phyloP scores from a whole-genome alignment of 2,113 vertebrate genomes.

The Athene cunicularia region DNA sequence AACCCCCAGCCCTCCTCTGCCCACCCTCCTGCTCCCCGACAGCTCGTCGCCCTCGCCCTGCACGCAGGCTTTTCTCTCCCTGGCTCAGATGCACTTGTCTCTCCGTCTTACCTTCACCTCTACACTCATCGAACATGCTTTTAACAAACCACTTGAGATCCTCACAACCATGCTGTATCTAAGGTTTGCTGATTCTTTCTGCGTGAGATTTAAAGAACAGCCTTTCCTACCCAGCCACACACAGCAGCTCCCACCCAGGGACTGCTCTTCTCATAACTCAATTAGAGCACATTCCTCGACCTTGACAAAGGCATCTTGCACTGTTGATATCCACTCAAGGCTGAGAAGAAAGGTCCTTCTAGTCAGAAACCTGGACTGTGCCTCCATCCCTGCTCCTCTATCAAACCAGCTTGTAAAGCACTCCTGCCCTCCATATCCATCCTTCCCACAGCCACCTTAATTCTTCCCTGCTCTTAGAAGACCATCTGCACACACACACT shows the following conservation, averaged over 20 bases:
- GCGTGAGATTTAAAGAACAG: neutral
- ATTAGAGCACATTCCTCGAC: neutral
- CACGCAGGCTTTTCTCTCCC: neutral
- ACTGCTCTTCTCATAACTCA: neutral
- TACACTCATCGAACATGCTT: neutral
- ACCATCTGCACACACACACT: neutral
- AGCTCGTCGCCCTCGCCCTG: rapidly evolving
- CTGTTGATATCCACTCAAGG: neutral
- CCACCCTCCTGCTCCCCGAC: neutral
- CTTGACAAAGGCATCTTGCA: neutral
- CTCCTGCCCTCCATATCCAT: neutral
- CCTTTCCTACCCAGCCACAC: neutral
- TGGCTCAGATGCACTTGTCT: neutral
- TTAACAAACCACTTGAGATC: slow-evolving; percentile 46
- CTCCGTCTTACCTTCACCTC: neutral
- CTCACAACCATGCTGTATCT: neutral
- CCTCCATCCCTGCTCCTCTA: neutral
- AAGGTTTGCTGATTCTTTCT: neutral
- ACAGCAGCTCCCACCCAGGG: neutral
- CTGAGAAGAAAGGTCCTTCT: neutral
- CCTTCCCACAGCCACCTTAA: neutral
- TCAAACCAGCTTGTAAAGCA: neutral
- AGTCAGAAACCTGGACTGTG: neutral
- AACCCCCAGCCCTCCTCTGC: neutral
- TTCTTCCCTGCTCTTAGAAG: neutral